These are phyloP conservation scores for Scotopteryx bipunctaria DNA, from an alignment of 2,888 invertebrate genomes.

Conservation along the genomic window DNA sequence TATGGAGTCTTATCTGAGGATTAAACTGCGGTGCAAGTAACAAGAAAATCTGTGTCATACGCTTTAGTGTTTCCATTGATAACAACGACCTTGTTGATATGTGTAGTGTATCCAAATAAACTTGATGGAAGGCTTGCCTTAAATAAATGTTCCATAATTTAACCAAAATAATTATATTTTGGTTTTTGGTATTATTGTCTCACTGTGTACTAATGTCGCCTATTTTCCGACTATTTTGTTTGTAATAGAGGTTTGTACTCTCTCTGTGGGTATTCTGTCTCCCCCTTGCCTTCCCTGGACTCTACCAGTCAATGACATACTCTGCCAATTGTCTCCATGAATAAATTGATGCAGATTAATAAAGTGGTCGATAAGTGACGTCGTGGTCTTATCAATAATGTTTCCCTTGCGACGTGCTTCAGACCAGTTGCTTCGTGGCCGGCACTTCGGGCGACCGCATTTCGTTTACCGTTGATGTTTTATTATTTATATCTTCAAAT, in stretches of 20 bases:
- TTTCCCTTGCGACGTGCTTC: conserved; percentile 60
- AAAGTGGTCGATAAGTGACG: conserved; percentile 76
- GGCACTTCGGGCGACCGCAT: conserved; percentile 59
- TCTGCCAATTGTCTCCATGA: conserved; percentile 68
- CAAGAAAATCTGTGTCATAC: conserved; percentile 36
- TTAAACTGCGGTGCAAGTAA: conserved; percentile 16
- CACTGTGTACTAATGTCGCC: too few relatives aligned
- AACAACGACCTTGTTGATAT: conserved; percentile 13
- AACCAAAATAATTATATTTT: too few relatives aligned
- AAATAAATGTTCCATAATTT: too few relatives aligned
- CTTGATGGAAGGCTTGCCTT: too few relatives aligned
- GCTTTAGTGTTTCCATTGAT: conserved; percentile 33
- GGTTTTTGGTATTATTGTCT: too few relatives aligned
- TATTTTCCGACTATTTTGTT: too few relatives aligned
- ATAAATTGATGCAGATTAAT: conserved; percentile 80
- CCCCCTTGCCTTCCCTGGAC: not conserved
- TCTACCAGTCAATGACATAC: conserved; percentile 34
- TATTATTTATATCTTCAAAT: conserved; percentile 39
- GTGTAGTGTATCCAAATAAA: too few relatives aligned
- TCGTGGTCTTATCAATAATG: conserved; percentile 72
- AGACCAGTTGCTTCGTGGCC: conserved; percentile 62
- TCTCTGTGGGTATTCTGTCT: not conserved
- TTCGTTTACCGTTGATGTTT: conserved; percentile 39
- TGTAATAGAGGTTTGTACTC: not conserved
- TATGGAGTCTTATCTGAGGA: conserved; percentile 33